Percentiles rank a stretch among this genome's conserved stretches.
These are phyloP conservation scores for Noctilio leporinus DNA, from an alignment of 2,113 vertebrate species.

Conservation along the genomic window DNA sequence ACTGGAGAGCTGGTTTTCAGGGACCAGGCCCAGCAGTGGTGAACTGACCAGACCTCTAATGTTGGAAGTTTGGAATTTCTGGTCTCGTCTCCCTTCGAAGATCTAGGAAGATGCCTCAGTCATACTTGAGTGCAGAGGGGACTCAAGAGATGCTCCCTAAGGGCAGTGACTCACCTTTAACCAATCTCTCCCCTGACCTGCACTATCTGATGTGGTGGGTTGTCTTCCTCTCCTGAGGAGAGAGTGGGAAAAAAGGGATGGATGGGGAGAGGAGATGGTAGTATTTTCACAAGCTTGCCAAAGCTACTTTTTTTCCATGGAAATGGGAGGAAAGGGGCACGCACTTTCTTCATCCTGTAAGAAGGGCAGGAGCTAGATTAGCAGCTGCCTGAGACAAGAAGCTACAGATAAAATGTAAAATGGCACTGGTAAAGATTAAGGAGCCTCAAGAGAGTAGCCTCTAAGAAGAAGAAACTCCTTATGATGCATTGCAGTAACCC, in stretches of 20 bases:
- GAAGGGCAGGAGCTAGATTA: background rate
- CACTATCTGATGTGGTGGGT: background rate
- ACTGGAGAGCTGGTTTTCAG: background rate
- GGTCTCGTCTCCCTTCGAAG: background rate
- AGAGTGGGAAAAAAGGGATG: background rate
- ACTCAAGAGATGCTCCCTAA: background rate
- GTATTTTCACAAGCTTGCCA: background rate
- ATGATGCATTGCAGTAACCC: background rate
- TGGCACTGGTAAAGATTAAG: background rate
- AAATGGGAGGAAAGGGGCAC: background rate
- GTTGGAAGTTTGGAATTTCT: background rate
- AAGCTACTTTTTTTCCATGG: background rate
- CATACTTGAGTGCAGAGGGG: rapidly evolving
- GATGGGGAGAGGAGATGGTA: background rate
- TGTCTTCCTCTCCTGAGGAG: background rate
- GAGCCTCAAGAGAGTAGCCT: background rate
- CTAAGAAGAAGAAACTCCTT: background rate
- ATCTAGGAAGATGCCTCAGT: background rate
- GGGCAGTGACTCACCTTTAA: background rate
- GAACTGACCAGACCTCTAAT: background rate
- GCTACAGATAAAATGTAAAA: background rate
- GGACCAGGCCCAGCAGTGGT: no score
- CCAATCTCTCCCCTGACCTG: background rate
- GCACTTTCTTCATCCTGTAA: background rate
- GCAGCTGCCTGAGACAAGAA: background rate